Conservation (phyloP, 2,113 vertebrate genomes). For the Pyrgilauda ruficollis region DNA sequence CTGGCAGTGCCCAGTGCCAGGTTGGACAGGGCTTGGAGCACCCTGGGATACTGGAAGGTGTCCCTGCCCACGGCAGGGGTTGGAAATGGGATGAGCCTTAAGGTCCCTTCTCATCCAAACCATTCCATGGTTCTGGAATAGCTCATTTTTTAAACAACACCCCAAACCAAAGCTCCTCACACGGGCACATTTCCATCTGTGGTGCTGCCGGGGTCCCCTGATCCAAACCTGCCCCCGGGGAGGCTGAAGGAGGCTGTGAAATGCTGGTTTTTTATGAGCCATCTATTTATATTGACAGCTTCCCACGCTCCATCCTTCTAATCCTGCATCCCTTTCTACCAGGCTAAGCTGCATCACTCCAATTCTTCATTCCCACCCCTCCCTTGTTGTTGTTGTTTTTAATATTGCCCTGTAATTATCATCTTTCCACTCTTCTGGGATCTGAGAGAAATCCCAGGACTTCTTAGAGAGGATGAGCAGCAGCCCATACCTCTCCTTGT, state of each 20-base stretch:
- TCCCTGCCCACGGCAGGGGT: not conserved
- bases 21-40: fast-evolving
- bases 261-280: not conserved
- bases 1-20: not conserved
- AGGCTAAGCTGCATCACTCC: not conserved
- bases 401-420: not conserved
- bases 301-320: constrained; percentile 1
- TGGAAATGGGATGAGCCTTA: not conserved
- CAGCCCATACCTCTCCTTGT: not conserved
- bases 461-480: not conserved
- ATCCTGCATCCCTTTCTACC: not conserved
- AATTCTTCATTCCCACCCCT: not conserved
- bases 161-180: not conserved
- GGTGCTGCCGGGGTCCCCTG: not conserved
- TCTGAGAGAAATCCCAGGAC: not conserved
- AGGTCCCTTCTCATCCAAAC: not conserved
- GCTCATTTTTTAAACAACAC: not conserved
- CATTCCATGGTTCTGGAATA: not conserved
- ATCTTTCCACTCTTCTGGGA: not conserved
- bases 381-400: not conserved
- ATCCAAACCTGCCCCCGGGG: not conserved
- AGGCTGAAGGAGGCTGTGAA: not conserved
- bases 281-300: constrained; percentile 14
- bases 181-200: not conserved
- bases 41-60: fast-evolving